A percentile compares a stretch with the other conserved stretches of the same genome.
Conservation (phyloP, 1,140 invertebrate species). For the Drosophila ficusphila region DNA sequence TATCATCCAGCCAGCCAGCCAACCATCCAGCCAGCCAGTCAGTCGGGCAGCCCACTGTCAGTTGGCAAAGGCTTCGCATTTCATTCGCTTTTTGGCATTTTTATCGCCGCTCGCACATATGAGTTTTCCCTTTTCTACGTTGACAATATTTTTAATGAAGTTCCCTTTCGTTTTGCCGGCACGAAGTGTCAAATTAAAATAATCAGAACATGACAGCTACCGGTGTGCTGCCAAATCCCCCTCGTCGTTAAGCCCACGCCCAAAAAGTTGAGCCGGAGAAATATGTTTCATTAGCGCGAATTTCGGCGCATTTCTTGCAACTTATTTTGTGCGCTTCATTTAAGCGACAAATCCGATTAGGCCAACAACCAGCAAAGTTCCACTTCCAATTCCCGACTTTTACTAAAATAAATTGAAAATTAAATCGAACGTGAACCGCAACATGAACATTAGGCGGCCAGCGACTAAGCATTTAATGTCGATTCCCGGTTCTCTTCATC, state of each 20-base stretch:
- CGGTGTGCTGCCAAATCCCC: slow-evolving; percentile 57
- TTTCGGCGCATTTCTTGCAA: slow-evolving; percentile 77
- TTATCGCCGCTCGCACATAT: slow-evolving; percentile 65
- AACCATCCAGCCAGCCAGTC: no score
- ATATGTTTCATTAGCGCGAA: slow-evolving; percentile 74
- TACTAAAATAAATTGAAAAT: slow-evolving; percentile 76
- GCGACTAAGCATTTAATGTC: slow-evolving; percentile 80
- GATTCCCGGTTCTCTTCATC: slow-evolving; percentile 14
- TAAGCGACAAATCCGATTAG: slow-evolving; percentile 81
- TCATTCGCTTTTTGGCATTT: slow-evolving; percentile 43
- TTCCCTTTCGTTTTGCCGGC: slow-evolving; percentile 56
- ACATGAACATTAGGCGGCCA: slow-evolving; percentile 80
- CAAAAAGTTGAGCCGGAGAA: slow-evolving; percentile 28
- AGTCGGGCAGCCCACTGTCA: slow-evolving; percentile 65
- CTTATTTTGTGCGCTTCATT: slow-evolving; percentile 77
- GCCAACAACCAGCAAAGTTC: slow-evolving; percentile 13
- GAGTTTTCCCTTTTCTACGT: slow-evolving; percentile 53
- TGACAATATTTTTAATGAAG: slow-evolving; percentile 81
- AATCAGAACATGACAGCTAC: slow-evolving; percentile 82
- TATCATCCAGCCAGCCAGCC: no score
- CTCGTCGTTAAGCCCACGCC: slow-evolving; percentile 18
- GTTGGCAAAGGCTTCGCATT: slow-evolving; percentile 45
- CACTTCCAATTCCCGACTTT: background rate
- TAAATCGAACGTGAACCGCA: slow-evolving; percentile 79
- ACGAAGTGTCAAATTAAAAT: slow-evolving; percentile 80